phyloP scores from a whole-genome alignment of 2,888 invertebrate genomes.

The Ceriagrion tenellum region DNA sequence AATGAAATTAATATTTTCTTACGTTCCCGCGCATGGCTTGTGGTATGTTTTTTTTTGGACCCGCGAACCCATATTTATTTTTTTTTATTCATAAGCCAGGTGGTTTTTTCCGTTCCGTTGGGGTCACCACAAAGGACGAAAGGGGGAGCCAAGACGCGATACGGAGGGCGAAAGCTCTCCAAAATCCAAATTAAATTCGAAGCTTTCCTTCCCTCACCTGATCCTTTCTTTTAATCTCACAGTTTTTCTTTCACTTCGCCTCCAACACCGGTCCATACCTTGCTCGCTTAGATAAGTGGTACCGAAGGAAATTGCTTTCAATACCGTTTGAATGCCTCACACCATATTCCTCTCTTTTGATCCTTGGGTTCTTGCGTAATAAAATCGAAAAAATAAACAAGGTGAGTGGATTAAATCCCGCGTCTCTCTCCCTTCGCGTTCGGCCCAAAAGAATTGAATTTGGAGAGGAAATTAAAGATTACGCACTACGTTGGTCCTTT shows the following conservation, averaged over 20 bases:
- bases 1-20: background rate
- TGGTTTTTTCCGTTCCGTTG: background rate
- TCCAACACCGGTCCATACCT: background rate
- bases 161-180: background rate
- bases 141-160: background rate
- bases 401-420: too few species aligned
- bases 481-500: background rate
- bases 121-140: background rate
- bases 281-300: slow-evolving; percentile 21
- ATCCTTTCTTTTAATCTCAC: background rate
- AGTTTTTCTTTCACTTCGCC: background rate
- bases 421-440: background rate
- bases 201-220: background rate
- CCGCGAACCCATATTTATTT: background rate
- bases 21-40: background rate
- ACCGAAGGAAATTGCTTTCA: slow-evolving; percentile 26
- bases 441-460: background rate
- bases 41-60: background rate
- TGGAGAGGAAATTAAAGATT: background rate
- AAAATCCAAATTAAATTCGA: slow-evolving; percentile 4
- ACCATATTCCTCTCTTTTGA: slow-evolving; percentile 1
- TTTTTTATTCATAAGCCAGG: background rate
- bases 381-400: background rate
- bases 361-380: background rate
- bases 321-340: background rate